phyloP scores from a whole-genome alignment of 2,888 invertebrate genomes.

The Drosophila peninsularis region DNA sequence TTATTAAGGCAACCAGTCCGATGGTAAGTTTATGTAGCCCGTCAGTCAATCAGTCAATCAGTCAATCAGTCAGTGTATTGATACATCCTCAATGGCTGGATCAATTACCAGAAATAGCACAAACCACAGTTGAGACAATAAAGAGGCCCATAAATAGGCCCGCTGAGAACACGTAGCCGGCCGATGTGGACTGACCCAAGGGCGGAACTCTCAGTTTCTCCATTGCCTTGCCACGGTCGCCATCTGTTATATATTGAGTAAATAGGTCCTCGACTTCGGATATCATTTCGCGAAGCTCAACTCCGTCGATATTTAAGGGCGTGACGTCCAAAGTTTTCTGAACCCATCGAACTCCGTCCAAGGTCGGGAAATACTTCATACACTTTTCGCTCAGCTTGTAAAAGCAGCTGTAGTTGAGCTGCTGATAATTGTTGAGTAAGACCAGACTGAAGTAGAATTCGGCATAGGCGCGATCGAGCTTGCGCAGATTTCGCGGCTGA shows the following conservation, averaged over 20 bases:
- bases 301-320: constrained; percentile 5
- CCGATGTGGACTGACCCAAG: constrained; percentile 92
- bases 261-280: constrained; percentile 94
- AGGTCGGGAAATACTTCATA: constrained; percentile 93
- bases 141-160: constrained; percentile 97
- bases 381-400: constrained; percentile 98
- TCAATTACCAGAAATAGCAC: constrained; percentile 90
- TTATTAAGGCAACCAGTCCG: neutral
- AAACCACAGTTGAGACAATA: constrained; percentile 92
- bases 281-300: constrained; percentile 86
- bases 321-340: constrained; percentile 91
- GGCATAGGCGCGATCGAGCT: constrained; percentile 94
- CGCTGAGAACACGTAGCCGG: constrained; percentile 96
- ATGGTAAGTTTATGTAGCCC: neutral
- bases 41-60: neutral
- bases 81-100: neutral
- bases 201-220: constrained; percentile 98
- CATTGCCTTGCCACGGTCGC: constrained; percentile 97
- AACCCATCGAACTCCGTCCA: constrained; percentile 94
- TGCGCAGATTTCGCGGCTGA: constrained; percentile 29
- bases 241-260: constrained; percentile 92
- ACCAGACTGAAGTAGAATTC: constrained; percentile 98
- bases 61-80: no score
- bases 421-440: constrained; percentile 97
- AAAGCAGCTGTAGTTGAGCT: constrained; percentile 97